A percentile compares a stretch with the other conserved stretches of the same genome.
phyloP scores from a whole-genome alignment of 1,140 invertebrate species.

The Drosophila novamexicana region DNA sequence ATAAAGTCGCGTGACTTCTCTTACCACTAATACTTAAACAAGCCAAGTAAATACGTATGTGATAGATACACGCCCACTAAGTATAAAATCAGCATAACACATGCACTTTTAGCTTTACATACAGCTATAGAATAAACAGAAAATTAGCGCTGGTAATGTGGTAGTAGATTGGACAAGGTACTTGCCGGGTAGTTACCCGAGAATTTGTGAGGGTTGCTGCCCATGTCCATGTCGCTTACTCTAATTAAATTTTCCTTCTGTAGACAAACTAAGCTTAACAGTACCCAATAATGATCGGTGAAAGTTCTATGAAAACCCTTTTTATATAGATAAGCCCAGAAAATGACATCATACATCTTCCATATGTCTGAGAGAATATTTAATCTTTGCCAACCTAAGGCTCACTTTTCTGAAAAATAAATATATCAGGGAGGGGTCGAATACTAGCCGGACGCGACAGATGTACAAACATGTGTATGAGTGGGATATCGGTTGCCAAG shows the following conservation, averaged over 20 bases:
- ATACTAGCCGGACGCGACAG: constrained; percentile 6
- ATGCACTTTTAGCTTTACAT: not conserved
- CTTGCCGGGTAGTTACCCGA: constrained; percentile 12
- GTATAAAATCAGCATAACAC: constrained; percentile 5
- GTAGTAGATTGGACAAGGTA: constrained; percentile 8
- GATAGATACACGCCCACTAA: constrained; percentile 7
- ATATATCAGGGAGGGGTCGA: constrained; percentile 22
- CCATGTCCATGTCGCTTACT: not conserved
- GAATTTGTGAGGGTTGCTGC: constrained; percentile 31
- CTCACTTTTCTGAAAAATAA: not conserved
- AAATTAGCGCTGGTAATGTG: not conserved
- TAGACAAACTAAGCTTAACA: too few species aligned
- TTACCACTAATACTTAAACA: constrained; percentile 36
- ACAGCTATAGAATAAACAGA: not conserved
- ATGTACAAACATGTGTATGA: constrained; percentile 3
- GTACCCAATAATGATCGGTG: too few species aligned
- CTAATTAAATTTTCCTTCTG: too few species aligned
- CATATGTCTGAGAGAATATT: not conserved
- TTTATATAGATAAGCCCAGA: constrained; percentile 1
- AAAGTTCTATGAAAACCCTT: too few species aligned
- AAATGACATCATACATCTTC: not conserved
- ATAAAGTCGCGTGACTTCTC: constrained; percentile 56
- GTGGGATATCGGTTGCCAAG: constrained; percentile 70
- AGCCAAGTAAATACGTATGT: constrained; percentile 19
- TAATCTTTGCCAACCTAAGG: not conserved